phyloP scores from a whole-genome alignment of 2,797 vertebrate species.

The Mormyrus hasselquistii region DNA sequence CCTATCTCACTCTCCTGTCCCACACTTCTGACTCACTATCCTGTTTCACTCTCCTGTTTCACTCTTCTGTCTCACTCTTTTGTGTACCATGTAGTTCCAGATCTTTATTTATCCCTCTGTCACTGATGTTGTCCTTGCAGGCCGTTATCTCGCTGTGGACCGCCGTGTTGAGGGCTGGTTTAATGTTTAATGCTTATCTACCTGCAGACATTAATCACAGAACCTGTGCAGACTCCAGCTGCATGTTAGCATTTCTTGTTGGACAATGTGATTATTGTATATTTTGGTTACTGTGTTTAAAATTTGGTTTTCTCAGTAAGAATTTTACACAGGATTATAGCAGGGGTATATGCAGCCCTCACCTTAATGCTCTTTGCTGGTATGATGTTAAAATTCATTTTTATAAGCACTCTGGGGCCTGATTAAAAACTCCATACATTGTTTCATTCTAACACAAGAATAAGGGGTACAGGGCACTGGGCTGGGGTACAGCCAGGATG shows the following conservation, averaged over 20 bases:
- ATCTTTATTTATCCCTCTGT: not conserved
- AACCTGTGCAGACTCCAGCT: not conserved
- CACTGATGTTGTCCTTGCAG: not conserved
- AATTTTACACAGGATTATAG: not conserved
- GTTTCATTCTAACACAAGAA: not conserved
- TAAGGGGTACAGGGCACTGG: not conserved
- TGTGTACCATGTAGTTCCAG: not conserved
- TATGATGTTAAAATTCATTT: not conserved
- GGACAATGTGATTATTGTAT: not conserved
- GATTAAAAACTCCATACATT: not conserved
- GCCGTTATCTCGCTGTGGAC: not conserved
- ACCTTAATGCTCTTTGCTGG: not conserved
- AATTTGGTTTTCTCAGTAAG: not conserved
- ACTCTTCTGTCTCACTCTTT: not conserved
- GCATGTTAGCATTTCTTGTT: not conserved
- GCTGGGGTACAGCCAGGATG: not conserved
- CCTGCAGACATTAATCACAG: not conserved
- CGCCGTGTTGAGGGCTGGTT: slow-evolving; percentile 8
- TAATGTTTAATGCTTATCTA: slow-evolving; percentile 22
- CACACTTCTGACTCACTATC: not conserved
- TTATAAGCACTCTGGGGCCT: not conserved
- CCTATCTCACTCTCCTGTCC: not conserved
- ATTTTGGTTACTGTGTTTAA: not conserved
- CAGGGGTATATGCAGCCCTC: not conserved
- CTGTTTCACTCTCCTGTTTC: not conserved